Evolutionary conservation across 2,797 vertebrate genomes (phyloP), one percentile per base, ranked within the genome.

Genomic region (Pseudopleuronectes americanus): DNA sequence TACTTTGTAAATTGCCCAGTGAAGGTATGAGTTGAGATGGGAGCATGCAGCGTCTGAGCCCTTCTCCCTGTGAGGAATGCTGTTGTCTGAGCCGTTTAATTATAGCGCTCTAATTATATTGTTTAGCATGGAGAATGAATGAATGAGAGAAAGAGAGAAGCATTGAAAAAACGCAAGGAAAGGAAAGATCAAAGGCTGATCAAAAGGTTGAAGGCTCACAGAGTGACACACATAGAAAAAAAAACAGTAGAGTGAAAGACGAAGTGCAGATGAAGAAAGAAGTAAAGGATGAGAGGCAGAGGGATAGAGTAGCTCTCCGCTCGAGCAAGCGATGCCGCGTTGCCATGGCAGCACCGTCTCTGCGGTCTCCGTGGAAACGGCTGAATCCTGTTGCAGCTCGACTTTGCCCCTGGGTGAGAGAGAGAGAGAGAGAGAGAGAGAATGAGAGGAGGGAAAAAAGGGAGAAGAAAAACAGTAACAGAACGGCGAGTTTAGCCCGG

Each of bases 281-380:
- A 63, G 68, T 22, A 24, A 45, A 64, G 51, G 62, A 53, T 17
- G 36, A 70, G 53, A 77, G 59, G 58, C 23, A 69, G 65, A 63
- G 79, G 79, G 80, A 79, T 76, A 68, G 64, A 79, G 76, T 47
- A 52, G 75, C 84, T 79, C 90, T 87, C 73, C 62, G 59, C 89
- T 87, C 60, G 6, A 90, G 86, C 92, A 87, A 93, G 91, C 80
- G 86, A 92, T 93, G 92, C 89, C 86, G 80, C 57, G 93, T 94
- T 94, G 92, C 93, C 92, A 95, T 95, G 92, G 94, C 67, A 94
- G 93, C 93, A 64, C 89, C 82, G 85, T 94, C 91, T 93, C 89
- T 87, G 87, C 66, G 62, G 93, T 94, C 93, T 93, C 93, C 87
- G 89, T 94, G 92, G 93, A 92, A 95, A 94, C 92, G 83, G 88